A percentile compares a stretch with the other conserved stretches of the same genome.
phyloP scores from a whole-genome alignment of 1,140 invertebrate species.

The Uloborus diversus region DNA sequence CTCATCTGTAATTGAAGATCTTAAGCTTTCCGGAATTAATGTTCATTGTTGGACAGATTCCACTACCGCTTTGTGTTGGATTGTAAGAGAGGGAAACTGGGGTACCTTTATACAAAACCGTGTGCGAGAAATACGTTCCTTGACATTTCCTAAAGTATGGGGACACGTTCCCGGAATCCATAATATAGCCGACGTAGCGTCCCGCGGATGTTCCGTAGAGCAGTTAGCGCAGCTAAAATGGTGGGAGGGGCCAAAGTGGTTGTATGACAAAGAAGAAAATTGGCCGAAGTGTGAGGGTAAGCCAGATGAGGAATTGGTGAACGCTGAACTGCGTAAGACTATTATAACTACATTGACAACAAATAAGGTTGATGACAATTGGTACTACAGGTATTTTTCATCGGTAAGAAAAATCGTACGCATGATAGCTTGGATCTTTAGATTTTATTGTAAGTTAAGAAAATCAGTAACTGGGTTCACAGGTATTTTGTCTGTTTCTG shows the following conservation, averaged over 20 bases:
- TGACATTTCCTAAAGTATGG: not conserved
- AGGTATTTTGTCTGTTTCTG: not conserved
- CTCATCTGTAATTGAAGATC: not conserved
- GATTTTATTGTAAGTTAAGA: not conserved
- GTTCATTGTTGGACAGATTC: constrained; percentile 37
- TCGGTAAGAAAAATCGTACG: not conserved
- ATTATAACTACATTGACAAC: not conserved
- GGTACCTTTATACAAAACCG: constrained; percentile 7
- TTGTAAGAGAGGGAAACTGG: not conserved
- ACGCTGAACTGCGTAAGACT: constrained; percentile 5
- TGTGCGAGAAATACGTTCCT: not conserved
- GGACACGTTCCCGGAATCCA: not conserved
- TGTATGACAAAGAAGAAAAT: not conserved
- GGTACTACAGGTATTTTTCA: not conserved
- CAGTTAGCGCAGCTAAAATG: not conserved
- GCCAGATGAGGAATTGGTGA: constrained; percentile 4
- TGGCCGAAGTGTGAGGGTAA: not conserved
- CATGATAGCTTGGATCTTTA: not conserved
- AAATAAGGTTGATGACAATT: not conserved
- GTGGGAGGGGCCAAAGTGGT: constrained; percentile 46
- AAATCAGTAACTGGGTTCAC: too few relatives aligned
- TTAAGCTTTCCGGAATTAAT: not conserved
- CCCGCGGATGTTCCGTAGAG: not conserved
- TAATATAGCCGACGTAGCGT: not conserved
- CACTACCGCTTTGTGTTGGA: constrained; percentile 1